These are phyloP conservation scores for Urocitellus parryii DNA, from an alignment of 2,113 vertebrate species.

Conservation along the genomic window DNA sequence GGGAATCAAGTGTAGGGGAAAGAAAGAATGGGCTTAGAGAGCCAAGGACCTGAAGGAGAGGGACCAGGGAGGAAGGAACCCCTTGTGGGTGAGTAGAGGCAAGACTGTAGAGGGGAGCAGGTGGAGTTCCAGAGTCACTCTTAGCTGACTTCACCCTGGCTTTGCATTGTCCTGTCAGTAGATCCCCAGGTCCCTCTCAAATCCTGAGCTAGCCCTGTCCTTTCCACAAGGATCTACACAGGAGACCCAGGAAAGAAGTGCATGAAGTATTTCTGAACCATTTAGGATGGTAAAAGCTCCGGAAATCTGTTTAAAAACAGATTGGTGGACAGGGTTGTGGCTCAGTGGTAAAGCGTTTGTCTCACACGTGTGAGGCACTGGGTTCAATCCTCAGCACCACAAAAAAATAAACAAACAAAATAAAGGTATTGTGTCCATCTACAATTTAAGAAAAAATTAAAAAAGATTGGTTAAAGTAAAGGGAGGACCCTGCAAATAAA, in stretches of 20 bases:
- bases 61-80: neutral
- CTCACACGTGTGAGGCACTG: too few species aligned
- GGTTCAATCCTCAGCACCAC: too few species aligned
- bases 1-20: neutral
- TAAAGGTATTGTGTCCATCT: too few species aligned
- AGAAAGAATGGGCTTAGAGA: neutral
- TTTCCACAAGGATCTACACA: neutral
- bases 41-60: neutral
- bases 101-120: neutral
- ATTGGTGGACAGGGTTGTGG: neutral
- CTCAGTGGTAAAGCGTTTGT: too few species aligned
- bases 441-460: neutral
- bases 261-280: neutral
- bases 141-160: neutral
- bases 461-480: conserved; percentile 4
- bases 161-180: neutral
- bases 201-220: neutral
- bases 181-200: neutral
- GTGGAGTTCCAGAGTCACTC: neutral
- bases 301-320: neutral
- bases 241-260: neutral
- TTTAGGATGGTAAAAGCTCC: neutral
- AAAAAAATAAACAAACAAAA: too few species aligned
- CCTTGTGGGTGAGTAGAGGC: neutral
- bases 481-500: neutral